Evolutionary conservation across 2,797 vertebrate species (phyloP), one percentile per base, ranked within the genome.

Genomic region (Aeoliscus strigatus): DNA sequence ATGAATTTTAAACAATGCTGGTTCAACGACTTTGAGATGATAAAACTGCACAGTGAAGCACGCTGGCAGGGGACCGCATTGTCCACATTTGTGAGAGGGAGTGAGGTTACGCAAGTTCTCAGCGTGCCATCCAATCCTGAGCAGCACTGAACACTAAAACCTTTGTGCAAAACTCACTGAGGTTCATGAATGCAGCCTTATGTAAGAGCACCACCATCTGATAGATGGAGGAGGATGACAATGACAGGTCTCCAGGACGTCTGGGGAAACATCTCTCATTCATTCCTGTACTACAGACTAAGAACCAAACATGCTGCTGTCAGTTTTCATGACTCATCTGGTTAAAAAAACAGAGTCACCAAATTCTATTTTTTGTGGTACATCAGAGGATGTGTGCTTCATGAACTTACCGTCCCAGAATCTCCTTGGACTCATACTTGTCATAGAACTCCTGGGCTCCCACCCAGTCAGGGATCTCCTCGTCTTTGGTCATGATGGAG

Each of bases 341-440:
- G 11, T 35, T n/a, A n/a, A 4, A 8, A n/a, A 4, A 12, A 35
- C 23, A 2, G 8, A 13, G 8, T 9, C 14, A 9, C 12, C 4
- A 11, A 34, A 17, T 6, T 21, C 3, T 43, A 1, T 1, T 13
- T 1, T 27, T 2, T 4, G 27, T 32, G 14, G 21, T 7, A 8
- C 9, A 1, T 2, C 14, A 0, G n/a, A n/a, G n/a, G n/a, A n/a
- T n/a, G n/a, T n/a, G n/a, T 9, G 17, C 28, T 41, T 13, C 2
- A 1, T 7, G 3, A 33, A 54, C 49, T 3, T 89, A 99, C 96
- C 96, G 93, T 84, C 96, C 96, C 48, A 99, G 82, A 58, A 99
- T 69, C 77, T 99, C 96, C 75, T 97, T 98, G 0, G 94, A 85
- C 9, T 97, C 94, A 40, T 99, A 99, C 68, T 96, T 97, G 60